Percentiles rank a stretch among this genome's conserved stretches.
Evolutionary conservation across 2,797 vertebrate species (phyloP).

Genomic region (Coluber constrictor): DNA sequence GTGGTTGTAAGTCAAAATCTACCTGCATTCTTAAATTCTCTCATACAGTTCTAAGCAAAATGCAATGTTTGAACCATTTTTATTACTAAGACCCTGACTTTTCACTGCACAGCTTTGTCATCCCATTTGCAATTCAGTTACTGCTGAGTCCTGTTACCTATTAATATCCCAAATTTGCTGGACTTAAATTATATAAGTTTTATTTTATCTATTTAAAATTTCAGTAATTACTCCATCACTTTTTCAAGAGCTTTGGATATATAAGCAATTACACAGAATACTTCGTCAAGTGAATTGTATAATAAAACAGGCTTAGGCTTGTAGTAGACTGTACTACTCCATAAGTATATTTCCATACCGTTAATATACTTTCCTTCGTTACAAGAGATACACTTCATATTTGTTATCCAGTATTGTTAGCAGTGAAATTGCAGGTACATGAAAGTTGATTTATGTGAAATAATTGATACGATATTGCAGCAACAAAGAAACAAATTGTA

Average conservation of each 20-base stretch:
- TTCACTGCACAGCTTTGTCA: not conserved
- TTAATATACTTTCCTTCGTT: constrained; percentile 48
- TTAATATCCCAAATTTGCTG: constrained; percentile 40
- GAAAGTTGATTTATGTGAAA: constrained; percentile 68
- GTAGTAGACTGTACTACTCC: constrained; percentile 1
- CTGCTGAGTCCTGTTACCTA: not conserved
- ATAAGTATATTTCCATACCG: constrained; percentile 31
- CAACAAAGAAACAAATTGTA: constrained; percentile 69
- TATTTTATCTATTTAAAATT: constrained; percentile 40
- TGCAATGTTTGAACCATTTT: not conserved
- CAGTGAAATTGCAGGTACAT: constrained; percentile 68
- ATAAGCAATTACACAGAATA: not conserved
- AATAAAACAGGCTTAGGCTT: constrained; percentile 52
- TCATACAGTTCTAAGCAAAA: not conserved
- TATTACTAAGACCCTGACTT: not conserved
- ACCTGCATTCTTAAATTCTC: not conserved
- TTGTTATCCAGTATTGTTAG: constrained; percentile 67
- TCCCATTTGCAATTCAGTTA: not conserved
- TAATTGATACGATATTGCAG: constrained; percentile 69
- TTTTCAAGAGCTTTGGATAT: constrained; percentile 27
- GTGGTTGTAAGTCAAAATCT: not conserved
- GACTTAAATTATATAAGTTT: constrained; percentile 30
- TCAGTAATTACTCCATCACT: constrained; percentile 31
- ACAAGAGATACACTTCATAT: constrained; percentile 53
- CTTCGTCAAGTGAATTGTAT: constrained; percentile 25